Base-by-base conservation (phyloP, 2,113 vertebrate genomes). In the Siniperca knerii region DNA sequence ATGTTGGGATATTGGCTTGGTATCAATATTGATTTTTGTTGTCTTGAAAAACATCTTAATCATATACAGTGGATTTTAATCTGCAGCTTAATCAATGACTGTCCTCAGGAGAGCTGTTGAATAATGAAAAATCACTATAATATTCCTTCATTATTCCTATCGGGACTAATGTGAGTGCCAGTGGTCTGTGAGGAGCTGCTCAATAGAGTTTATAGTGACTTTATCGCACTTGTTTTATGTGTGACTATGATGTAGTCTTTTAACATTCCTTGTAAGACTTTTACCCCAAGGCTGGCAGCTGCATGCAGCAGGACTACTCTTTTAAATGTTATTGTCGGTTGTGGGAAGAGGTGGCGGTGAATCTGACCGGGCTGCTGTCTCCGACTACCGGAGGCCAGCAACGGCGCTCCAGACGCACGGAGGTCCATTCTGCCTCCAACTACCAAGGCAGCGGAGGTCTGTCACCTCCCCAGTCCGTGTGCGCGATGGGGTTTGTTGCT, bases 21-120 rank as follows among this genome's bases (percentile, higher is more conserved):
- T 20, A n/a, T 66, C 58, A 9, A 4, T 54, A 64, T 74, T 44
- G 79, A 74, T 74, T 66, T 58, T 62, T 54, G 25, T 73, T 44
- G 0, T 46, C 77, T 48, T 62, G 29, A 78, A 66, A 75, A 81
- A 61, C 25, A 83, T 83, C 42, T 60, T 18, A 33, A 75, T 10
- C 75, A 46, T 9, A 35, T 21, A 6, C 42, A 37, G 60, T 58
- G 35, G 21, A 35, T 60, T 71, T 65, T 23, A 66, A 71, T 70
- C 48, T 70, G n/a, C 29, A 20, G n/a, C 21, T 25, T 18, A 18
- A 83, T 90, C 80, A 60, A 65, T 69, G 23, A 0, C 35, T 50
- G 57, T 18, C 46, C 77, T 69, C 70, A 0, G n/a, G 75, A 66
- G 81, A 50, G 52, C 76, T 35, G 6, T 71, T 71, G 29, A 69